Evolutionary conservation across 2,888 invertebrate genomes (phyloP), one percentile per base, ranked within the genome.

Genomic region (Mesopsocus fuscifrons): DNA sequence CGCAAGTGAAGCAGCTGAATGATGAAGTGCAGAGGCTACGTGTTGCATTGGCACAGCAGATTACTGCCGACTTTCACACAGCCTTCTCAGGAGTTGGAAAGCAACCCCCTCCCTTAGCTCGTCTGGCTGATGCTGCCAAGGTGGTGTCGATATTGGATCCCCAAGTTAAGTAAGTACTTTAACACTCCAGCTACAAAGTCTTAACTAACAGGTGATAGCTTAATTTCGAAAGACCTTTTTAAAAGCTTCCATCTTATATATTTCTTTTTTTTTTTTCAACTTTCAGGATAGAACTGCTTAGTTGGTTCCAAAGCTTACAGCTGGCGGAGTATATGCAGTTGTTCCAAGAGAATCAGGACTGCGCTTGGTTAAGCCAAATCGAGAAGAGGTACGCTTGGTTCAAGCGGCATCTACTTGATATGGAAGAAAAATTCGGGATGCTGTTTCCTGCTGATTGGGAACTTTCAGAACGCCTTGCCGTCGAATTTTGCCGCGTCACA

Each of bases 311-410:
- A 50, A 67, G 68, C 34, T 66, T 74, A 40, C 91, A 94, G 56
- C 62, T 92, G 30, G 76, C 87, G 60, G 98, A 99, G 59, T 98
- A 99, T 60, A 68, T 72, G 42, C 89, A 94, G 54, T 66, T 99
- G 44, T 98, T 95, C 65, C 83, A 89, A 42, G 79, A 88, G 53
- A 88, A 87, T 54, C 94, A 98, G 61, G 95, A 97, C 59, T 81
- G 78, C 38, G 92, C 95, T 2, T 98, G 98, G 97, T 61, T 99
- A 46, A 84, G 94, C 55, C 89, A 89, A 63, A 81, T 98, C 42
- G 92, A 94, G 57, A 79, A 83, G 45, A 71, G 92, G 41, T 89
- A 84, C 63, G 82, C 87, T 3, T 98, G 98, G 98, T 77, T 98
- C 38, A 95, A 98, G 59, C 71, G 83, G 11, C 88, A 91, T 58